Evolutionary conservation across 2,797 vertebrate genomes (phyloP).

Genomic region (Mormyrops attenuatus): DNA sequence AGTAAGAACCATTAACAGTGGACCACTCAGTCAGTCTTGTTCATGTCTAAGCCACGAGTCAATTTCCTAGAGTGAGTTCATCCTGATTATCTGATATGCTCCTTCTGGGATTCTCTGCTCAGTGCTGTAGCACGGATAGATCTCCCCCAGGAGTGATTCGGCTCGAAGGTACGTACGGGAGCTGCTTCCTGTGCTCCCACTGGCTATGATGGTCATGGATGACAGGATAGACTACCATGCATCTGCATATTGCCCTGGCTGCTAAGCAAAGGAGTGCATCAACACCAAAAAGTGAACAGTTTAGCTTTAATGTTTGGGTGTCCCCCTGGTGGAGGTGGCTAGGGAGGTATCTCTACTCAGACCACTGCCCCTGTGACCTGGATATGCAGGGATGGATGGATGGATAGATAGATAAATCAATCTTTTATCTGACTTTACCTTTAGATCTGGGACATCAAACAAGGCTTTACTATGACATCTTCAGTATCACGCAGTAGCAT

Average conservation of each 20-base stretch:
- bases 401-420: not conserved
- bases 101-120: not conserved
- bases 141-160: not conserved
- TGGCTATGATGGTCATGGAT: not conserved
- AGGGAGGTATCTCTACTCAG: not conserved
- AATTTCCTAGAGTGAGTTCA: not conserved
- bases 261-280: not conserved
- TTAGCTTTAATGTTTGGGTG: not conserved
- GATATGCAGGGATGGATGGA: not conserved
- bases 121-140: not conserved
- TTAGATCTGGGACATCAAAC: not conserved
- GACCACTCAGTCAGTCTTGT: not conserved
- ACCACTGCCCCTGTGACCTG: not conserved
- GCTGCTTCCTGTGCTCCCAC: not conserved
- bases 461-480: not conserved
- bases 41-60: not conserved
- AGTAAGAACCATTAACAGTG: not conserved
- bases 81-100: not conserved
- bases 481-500: not conserved
- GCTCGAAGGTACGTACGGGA: not conserved
- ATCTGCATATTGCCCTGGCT: not conserved
- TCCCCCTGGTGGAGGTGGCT: not conserved
- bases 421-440: not conserved
- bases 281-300: not conserved
- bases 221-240: not conserved